A percentile compares a stretch with the other conserved stretches of the same genome.
phyloP scores from a whole-genome alignment of 2,888 invertebrate species.

The Phanerotoma sp. region DNA sequence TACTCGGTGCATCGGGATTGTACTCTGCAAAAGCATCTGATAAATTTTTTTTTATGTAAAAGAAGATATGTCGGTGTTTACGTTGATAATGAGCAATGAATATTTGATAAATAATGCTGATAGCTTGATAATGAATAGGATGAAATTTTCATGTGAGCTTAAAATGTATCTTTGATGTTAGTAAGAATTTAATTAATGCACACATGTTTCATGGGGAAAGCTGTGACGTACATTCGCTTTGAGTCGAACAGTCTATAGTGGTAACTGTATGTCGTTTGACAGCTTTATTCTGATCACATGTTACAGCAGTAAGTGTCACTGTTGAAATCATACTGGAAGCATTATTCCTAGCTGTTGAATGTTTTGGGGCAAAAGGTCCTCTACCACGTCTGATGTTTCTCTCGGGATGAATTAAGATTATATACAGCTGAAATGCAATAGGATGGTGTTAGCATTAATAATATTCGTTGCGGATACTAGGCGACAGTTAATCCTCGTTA shows the following conservation, averaged over 20 bases:
- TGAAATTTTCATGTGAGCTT: too few relatives aligned
- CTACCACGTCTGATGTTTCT: slow-evolving; percentile 86
- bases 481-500: not conserved
- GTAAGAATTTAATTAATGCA: too few relatives aligned
- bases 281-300: slow-evolving; percentile 69
- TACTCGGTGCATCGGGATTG: slow-evolving; percentile 81
- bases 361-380: slow-evolving; percentile 74
- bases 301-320: slow-evolving; percentile 67
- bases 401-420: slow-evolving; percentile 86
- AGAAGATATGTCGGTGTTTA: too few relatives aligned
- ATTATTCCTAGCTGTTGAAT: slow-evolving; percentile 62
- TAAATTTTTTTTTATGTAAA: not conserved
- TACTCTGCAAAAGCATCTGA: slow-evolving; percentile 63
- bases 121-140: too few relatives aligned
- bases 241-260: slow-evolving; percentile 52
- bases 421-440: slow-evolving; percentile 68
- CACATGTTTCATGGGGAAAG: too few relatives aligned
- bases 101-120: too few relatives aligned
- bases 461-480: not conserved
- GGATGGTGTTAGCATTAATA: slow-evolving; percentile 1
- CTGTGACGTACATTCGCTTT: slow-evolving; percentile 54
- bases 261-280: slow-evolving; percentile 63
- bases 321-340: slow-evolving; percentile 69
- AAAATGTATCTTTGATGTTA: too few relatives aligned
- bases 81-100: too few relatives aligned